Percentiles rank a stretch among this genome's conserved stretches.
phyloP scores from a whole-genome alignment of 2,888 invertebrate species.

The Tipula lateralis region DNA sequence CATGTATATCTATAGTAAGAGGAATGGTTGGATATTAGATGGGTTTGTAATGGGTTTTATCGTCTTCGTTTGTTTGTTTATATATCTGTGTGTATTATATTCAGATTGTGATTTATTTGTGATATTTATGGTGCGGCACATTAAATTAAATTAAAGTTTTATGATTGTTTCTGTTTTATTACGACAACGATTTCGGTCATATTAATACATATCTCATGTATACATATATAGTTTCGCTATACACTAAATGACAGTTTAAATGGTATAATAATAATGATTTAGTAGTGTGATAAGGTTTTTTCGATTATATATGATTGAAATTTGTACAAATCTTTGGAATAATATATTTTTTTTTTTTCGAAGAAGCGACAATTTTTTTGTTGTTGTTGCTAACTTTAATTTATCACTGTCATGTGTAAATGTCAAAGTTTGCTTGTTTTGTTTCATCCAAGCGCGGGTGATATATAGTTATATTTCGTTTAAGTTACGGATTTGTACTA shows the following conservation, averaged over 20 bases:
- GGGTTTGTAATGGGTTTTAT: neutral
- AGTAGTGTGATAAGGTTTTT: slow-evolving; percentile 11
- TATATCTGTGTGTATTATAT: too few relatives aligned
- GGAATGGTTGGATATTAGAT: neutral
- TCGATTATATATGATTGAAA: neutral
- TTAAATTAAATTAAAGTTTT: slow-evolving; percentile 11
- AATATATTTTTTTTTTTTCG: neutral
- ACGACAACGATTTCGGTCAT: neutral
- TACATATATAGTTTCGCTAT: neutral
- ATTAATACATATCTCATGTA: neutral
- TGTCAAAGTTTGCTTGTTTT: neutral
- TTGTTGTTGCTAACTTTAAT: neutral
- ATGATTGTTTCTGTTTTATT: neutral
- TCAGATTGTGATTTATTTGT: slow-evolving; percentile 3
- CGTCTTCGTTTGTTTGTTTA: neutral
- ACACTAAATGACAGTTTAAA: neutral
- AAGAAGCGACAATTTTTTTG: neutral
- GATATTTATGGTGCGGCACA: slow-evolving; percentile 24
- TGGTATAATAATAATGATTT: neutral
- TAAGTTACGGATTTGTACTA: neutral
- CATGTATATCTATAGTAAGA: neutral
- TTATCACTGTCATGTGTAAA: slow-evolving; percentile 19
- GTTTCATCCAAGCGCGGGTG: neutral
- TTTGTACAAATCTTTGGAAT: neutral
- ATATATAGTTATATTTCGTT: neutral